phyloP scores from a whole-genome alignment of 2,888 invertebrate species.

The Adelphocoris suturalis region DNA sequence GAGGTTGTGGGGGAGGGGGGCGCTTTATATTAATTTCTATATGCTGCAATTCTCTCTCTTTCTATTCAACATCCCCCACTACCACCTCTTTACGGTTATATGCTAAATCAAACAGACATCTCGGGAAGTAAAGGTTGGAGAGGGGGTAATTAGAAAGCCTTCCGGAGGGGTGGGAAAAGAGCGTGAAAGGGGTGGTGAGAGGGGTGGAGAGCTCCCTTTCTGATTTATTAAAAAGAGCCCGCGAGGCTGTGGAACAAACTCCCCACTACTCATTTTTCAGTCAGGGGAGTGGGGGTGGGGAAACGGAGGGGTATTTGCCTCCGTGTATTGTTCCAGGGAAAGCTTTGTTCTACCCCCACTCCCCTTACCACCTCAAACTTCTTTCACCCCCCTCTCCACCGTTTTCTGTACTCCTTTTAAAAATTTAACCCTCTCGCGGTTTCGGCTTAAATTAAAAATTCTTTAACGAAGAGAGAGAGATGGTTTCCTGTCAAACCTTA shows the following conservation, averaged over 20 bases:
- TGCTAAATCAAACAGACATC: slow-evolving; percentile 75
- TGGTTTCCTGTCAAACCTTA: slow-evolving; percentile 38
- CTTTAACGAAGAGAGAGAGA: slow-evolving; percentile 56
- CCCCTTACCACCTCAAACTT: slow-evolving; percentile 41
- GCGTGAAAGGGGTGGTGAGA: not conserved
- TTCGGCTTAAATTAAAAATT: slow-evolving; percentile 67
- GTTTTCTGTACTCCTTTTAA: slow-evolving; percentile 39
- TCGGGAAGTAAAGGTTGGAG: slow-evolving; percentile 65
- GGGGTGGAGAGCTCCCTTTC: slow-evolving; percentile 42
- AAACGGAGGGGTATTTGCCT: slow-evolving; percentile 54
- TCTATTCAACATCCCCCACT: not conserved
- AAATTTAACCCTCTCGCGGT: slow-evolving; percentile 66
- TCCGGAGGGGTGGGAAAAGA: not conserved
- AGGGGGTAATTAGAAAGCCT: slow-evolving; percentile 75
- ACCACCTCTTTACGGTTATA: not conserved
- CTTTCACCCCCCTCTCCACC: slow-evolving; percentile 16
- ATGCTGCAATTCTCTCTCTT: slow-evolving; percentile 71
- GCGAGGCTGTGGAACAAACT: slow-evolving; percentile 59
- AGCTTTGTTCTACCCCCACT: slow-evolving; percentile 67
- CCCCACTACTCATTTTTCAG: slow-evolving; percentile 30
- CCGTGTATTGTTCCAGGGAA: slow-evolving; percentile 62
- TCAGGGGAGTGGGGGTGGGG: slow-evolving; percentile 59
- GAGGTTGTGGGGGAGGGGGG: not conserved
- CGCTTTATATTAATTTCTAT: slow-evolving; percentile 74
- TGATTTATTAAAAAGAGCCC: slow-evolving; percentile 71